These are phyloP conservation scores for Alviniconcha strummeri DNA, from an alignment of 2,888 invertebrate species.

Conservation along the genomic window DNA sequence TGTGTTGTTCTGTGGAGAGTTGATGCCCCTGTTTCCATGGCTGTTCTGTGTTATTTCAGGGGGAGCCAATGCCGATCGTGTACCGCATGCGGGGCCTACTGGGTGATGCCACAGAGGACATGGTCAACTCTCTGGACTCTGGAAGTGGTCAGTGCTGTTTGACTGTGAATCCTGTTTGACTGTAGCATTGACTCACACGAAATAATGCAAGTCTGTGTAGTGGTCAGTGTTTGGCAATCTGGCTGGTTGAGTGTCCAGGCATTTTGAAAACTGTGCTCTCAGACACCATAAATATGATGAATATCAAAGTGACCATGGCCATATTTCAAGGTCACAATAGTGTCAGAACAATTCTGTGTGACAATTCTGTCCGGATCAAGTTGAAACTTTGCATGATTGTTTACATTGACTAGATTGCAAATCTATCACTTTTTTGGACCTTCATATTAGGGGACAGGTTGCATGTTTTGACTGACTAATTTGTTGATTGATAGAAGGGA, in stretches of 20 bases:
- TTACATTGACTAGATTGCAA: too few species aligned
- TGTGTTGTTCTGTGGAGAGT: not conserved
- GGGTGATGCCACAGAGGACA: constrained; percentile 99
- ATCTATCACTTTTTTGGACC: too few species aligned
- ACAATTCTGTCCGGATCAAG: too few species aligned
- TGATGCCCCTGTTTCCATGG: not conserved
- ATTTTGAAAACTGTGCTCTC: not conserved
- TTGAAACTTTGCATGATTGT: too few species aligned
- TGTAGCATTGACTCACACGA: not conserved
- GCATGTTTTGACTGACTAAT: too few species aligned
- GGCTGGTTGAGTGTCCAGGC: not conserved
- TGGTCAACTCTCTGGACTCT: constrained; percentile 93
- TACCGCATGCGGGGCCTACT: constrained; percentile 98
- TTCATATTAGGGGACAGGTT: too few species aligned
- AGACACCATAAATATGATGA: too few species aligned
- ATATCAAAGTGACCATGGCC: too few species aligned
- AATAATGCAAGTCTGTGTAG: not conserved
- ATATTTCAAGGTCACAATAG: too few species aligned
- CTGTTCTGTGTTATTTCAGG: constrained; percentile 76
- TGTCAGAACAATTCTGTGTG: too few species aligned
- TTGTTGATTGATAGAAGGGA: too few species aligned
- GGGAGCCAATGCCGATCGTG: constrained; percentile 96
- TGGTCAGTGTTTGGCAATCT: not conserved
- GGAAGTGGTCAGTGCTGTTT: constrained; percentile 76
- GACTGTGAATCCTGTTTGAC: not conserved